A percentile compares a stretch with the other conserved stretches of the same genome.
Evolutionary conservation across 1,140 invertebrate genomes (phyloP).

Genomic region (Asbolus verrucosus): DNA sequence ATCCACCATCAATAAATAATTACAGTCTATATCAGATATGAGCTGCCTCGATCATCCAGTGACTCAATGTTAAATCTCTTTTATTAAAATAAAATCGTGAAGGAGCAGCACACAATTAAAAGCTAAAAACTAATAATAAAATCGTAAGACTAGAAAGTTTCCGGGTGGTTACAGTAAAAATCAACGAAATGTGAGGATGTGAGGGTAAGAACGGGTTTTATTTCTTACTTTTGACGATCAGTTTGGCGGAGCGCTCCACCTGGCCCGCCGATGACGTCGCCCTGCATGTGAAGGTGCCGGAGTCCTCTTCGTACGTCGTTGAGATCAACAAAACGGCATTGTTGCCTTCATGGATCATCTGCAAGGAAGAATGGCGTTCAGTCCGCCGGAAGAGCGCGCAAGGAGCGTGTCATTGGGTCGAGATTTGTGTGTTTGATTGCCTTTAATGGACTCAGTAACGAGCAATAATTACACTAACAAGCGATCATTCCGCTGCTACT

Average conservation of each 20-base stretch:
- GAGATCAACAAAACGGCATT: conserved; percentile 90
- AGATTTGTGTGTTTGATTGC: neutral
- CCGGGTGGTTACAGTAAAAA: neutral
- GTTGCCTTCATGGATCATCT: conserved; percentile 94
- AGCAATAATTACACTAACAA: too few relatives aligned
- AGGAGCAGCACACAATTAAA: conserved; percentile 41
- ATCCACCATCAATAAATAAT: conserved; percentile 16
- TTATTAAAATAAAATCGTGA: neutral
- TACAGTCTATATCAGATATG: conserved; percentile 12
- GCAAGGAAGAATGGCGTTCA: conserved; percentile 55
- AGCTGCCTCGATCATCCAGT: conserved; percentile 33
- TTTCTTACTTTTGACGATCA: conserved; percentile 98
- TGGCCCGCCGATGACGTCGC: conserved; percentile 91
- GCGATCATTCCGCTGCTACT: too few relatives aligned
- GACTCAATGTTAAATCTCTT: conserved; percentile 11
- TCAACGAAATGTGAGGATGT: conserved; percentile 22
- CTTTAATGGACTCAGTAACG: too few relatives aligned
- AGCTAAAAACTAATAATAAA: conserved; percentile 9
- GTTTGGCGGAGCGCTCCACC: conserved; percentile 90
- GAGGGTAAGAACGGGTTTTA: conserved; percentile 69
- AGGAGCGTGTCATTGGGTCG: neutral
- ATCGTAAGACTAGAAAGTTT: conserved; percentile 13
- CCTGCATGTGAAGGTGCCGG: conserved; percentile 90
- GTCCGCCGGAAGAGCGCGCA: neutral
- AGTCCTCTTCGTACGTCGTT: conserved; percentile 94